Percentiles rank a stretch among this genome's conserved stretches.
Evolutionary conservation across 1,140 invertebrate genomes (phyloP).

Genomic region (Drosophila azteca): DNA sequence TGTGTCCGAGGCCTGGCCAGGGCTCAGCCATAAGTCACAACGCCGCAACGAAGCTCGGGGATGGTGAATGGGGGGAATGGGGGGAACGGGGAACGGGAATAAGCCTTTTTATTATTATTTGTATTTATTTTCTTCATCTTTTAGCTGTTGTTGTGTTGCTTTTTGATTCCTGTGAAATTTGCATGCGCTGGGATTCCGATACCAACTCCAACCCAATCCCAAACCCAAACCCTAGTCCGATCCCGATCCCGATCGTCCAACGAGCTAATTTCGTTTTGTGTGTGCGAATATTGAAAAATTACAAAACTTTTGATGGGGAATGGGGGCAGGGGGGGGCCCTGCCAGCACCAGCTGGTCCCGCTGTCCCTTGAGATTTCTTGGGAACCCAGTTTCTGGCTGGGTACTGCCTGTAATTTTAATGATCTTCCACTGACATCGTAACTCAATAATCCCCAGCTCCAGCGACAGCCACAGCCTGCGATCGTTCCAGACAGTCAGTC

Average conservation of each 20-base stretch:
- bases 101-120: constrained; percentile 76
- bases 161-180: constrained; percentile 82
- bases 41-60: constrained; percentile 43
- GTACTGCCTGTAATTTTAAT: constrained; percentile 76
- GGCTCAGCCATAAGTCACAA: constrained; percentile 57
- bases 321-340: neutral
- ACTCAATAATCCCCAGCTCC: constrained; percentile 52
- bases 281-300: constrained; percentile 76
- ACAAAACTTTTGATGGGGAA: constrained; percentile 50
- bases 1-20: constrained; percentile 34
- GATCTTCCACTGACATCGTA: constrained; percentile 67
- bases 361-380: constrained; percentile 49
- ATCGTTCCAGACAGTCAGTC: constrained; percentile 73
- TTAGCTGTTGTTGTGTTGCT: constrained; percentile 32
- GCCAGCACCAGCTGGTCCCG: constrained; percentile 24
- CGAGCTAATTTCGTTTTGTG: constrained; percentile 74
- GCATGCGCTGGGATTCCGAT: constrained; percentile 55
- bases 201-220: constrained; percentile 31
- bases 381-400: constrained; percentile 57
- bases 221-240: constrained; percentile 30
- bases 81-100: constrained; percentile 13
- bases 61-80: too few relatives aligned
- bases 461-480: constrained; percentile 12
- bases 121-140: constrained; percentile 56
- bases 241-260: constrained; percentile 36